Base-by-base conservation (phyloP, 1,140 invertebrate species). In the Heterodera schachtii region DNA sequence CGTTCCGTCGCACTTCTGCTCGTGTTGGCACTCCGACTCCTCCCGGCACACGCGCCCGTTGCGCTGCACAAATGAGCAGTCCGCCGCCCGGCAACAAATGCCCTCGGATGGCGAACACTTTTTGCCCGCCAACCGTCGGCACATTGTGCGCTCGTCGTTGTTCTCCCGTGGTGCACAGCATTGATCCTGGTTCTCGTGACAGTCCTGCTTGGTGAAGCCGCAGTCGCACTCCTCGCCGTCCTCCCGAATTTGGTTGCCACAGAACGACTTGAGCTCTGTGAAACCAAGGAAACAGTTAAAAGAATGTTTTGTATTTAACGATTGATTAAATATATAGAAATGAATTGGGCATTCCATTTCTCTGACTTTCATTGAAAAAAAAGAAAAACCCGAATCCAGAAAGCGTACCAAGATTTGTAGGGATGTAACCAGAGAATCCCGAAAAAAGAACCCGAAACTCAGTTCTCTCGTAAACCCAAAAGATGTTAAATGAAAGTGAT, bases 191-290 rank as follows among this genome's bases (percentile, higher is more conserved):
- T 86, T 86, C 11, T 88, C 79, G 86, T 98, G 95, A 91, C 97
- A 98, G 89, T 99, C 97, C 41, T 93, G 93, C 79, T 95, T 93
- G 88, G 96, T 95, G 90, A 97, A 99, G 43, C 97, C 97, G 90
- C 97, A 99, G 91, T 99, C 97, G 90, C 97, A 99, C 91, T 99
- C 95, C 91, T 99, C 97, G 16, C 95, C 96, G 5, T 88, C 84
- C 91, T 99, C 97, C 0, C 97, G 95, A 87, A 99, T 98, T 91
- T 97, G 97, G 90, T 99, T 99, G 19, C 97, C 97, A 91, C 97
- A 99, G 92, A 98, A 99, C 44, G 97, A 78, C 31, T 95, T 81
- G 95, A 96, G 80, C 94, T 94, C 77, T 94, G 95, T 46, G 93
- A 94, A 92, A 92, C 91, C 86, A 90, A 81, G 43, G 5, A 44